Conservation (phyloP, 2,113 vertebrate genomes). For the Galemys pyrenaicus region DNA sequence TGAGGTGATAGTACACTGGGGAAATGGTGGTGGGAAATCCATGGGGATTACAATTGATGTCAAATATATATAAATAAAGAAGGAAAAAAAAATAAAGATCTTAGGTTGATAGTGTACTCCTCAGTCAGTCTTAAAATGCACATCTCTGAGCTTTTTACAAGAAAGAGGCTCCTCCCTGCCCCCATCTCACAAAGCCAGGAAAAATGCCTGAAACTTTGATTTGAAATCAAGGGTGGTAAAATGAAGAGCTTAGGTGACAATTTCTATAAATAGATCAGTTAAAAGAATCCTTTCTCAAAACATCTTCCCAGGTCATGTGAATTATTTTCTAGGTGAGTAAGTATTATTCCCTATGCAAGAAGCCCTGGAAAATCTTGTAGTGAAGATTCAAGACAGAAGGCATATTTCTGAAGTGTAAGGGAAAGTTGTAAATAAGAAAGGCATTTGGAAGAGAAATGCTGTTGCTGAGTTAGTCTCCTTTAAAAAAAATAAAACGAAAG, state of each 20-base stretch:
- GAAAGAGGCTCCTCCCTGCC: not conserved
- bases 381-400: conserved; percentile 50
- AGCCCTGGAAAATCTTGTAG: not conserved
- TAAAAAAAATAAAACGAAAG: not conserved
- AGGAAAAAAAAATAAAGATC: no score
- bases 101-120: not conserved
- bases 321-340: conserved; percentile 21
- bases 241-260: conserved; percentile 58
- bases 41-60: no score
- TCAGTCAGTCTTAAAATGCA: not conserved
- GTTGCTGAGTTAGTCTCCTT: conserved; percentile 30
- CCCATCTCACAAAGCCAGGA: not conserved
- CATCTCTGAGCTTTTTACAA: not conserved
- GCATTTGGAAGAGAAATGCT: conserved; percentile 54
- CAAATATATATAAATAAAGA: no score
- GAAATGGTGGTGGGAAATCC: no score
- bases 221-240: conserved; percentile 51
- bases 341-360: conserved; percentile 59
- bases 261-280: conserved; percentile 58
- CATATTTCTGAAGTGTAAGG: conserved; percentile 11
- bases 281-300: conserved; percentile 64
- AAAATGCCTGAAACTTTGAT: conserved; percentile 42
- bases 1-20: no score
- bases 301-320: conserved; percentile 32
- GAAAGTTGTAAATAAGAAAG: conserved; percentile 42